A percentile compares a stretch with the other conserved stretches of the same genome.
phyloP scores from a whole-genome alignment of 2,797 vertebrate genomes.

The Brotula barbata region DNA sequence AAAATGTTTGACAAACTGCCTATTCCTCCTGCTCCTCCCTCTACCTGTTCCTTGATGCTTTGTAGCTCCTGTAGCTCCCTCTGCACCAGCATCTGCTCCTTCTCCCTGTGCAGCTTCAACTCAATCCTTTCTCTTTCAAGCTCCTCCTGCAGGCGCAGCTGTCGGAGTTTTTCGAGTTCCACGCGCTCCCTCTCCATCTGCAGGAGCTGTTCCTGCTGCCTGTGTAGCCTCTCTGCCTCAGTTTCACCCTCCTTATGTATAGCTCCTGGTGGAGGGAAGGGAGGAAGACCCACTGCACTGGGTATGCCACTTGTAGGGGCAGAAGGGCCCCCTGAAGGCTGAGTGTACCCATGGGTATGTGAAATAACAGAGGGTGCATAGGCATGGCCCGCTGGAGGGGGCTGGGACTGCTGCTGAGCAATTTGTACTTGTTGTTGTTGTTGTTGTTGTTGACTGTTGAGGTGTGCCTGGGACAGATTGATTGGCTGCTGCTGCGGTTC shows the following conservation, averaged over 20 bases:
- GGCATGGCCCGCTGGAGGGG: slow-evolving; percentile 55
- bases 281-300: slow-evolving; percentile 67
- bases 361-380: slow-evolving; percentile 54
- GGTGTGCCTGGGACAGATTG: slow-evolving; percentile 78
- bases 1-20: slow-evolving; percentile 36
- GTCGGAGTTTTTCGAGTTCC: slow-evolving; percentile 94
- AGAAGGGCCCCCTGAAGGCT: slow-evolving; percentile 51
- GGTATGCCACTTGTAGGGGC: slow-evolving; percentile 46
- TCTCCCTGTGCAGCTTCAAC: slow-evolving; percentile 92
- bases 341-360: slow-evolving; percentile 58
- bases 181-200: slow-evolving; percentile 95
- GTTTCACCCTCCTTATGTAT: slow-evolving; percentile 83
- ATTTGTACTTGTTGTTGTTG: slow-evolving; percentile 58
- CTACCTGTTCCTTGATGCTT: slow-evolving; percentile 94
- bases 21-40: slow-evolving; percentile 41
- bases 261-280: slow-evolving; percentile 72
- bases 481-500: slow-evolving; percentile 79
- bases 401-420: slow-evolving; percentile 57
- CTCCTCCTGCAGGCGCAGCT: slow-evolving; percentile 93
- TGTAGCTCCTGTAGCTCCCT: slow-evolving; percentile 96
- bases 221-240: slow-evolving; percentile 90
- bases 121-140: slow-evolving; percentile 92
- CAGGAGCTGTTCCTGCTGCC: slow-evolving; percentile 93
- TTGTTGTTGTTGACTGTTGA: slow-evolving; percentile 65
- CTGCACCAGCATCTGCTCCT: slow-evolving; percentile 96